Base-by-base conservation (phyloP, 2,888 invertebrate genomes). In the Reticulitermes lucifugus region DNA sequence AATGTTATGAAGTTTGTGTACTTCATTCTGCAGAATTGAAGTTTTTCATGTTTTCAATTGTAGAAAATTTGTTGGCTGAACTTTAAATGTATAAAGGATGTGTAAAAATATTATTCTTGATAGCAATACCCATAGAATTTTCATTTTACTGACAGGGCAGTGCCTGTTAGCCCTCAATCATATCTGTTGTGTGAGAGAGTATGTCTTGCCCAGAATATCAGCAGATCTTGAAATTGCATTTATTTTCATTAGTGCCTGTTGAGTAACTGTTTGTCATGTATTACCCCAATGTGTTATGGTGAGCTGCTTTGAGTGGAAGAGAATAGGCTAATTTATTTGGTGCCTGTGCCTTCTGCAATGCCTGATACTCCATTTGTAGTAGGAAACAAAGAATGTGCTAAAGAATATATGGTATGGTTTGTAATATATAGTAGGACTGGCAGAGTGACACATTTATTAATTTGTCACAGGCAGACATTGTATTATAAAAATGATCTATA, bases 401-500 rank as follows among this genome's bases (percentile, higher is more conserved):
- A 46, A 46, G 21, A 41, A 75, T 75, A 75, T 22, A 21, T 21
- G 71, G 22, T 77, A 41, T 81, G 81, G 65, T 43, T 21, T 81
- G 65, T 46, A 81, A 81, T 65, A 43, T 81, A 81, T 46, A 70
- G 81, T 70, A 81, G 43, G 35, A 7, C n/a, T 70, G 80, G 35
- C 25, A 9, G 41, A 81, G 25, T 46, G 55, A 79, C 29, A 70
- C 80, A 80, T 80, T 80, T 80, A 80, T 60, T 29, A 80, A 41
- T 55, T n/a, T 80, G 80, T 55, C 25, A 51, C 25, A 29, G 83
- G 73, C 83, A 84, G 59, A 71, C 25, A 83, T 83, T 83, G 80
- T 80, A 83, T 83, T 80, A 80, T 83, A 85, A 85, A 85, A 75
- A 80, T 80, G 83, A 84, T 83, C 83, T 79, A 85, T 70, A 83